A percentile compares a stretch with the other conserved stretches of the same genome.
phyloP scores from a whole-genome alignment of 2,888 invertebrate genomes.

The Dryocosmus kuriphilus region DNA sequence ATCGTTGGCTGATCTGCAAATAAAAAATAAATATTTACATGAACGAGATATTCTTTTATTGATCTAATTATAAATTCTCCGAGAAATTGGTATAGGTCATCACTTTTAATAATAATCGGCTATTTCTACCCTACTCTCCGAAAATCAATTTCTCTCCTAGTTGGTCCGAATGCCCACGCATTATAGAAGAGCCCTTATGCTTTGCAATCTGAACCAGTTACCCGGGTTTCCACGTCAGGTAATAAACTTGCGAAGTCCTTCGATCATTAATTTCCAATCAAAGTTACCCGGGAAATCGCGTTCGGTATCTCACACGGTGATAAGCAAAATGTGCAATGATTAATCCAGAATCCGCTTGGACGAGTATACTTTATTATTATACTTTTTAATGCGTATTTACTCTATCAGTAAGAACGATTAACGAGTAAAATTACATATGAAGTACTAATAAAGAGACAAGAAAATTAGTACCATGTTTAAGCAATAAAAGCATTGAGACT shows the following conservation, averaged over 20 bases:
- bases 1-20: constrained; percentile 92
- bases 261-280: constrained; percentile 63
- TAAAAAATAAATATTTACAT: constrained; percentile 61
- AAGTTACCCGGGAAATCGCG: constrained; percentile 33
- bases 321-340: constrained; percentile 23
- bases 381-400: background rate
- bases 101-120: background rate
- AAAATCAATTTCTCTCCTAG: constrained; percentile 66
- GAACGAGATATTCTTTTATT: background rate
- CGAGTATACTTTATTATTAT: background rate
- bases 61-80: background rate
- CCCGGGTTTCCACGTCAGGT: constrained; percentile 56
- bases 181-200: constrained; percentile 60
- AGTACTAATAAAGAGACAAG: background rate
- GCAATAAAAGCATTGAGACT: background rate
- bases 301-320: constrained; percentile 11
- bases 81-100: background rate
- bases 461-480: background rate
- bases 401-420: background rate
- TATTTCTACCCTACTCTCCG: background rate
- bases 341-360: background rate
- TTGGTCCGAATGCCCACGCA: constrained; percentile 59
- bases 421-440: background rate
- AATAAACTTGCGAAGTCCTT: constrained; percentile 65
- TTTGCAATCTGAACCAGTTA: constrained; percentile 61